phyloP scores from a whole-genome alignment of 2,113 vertebrate species.

The Machaerirhynchus nigripectus region DNA sequence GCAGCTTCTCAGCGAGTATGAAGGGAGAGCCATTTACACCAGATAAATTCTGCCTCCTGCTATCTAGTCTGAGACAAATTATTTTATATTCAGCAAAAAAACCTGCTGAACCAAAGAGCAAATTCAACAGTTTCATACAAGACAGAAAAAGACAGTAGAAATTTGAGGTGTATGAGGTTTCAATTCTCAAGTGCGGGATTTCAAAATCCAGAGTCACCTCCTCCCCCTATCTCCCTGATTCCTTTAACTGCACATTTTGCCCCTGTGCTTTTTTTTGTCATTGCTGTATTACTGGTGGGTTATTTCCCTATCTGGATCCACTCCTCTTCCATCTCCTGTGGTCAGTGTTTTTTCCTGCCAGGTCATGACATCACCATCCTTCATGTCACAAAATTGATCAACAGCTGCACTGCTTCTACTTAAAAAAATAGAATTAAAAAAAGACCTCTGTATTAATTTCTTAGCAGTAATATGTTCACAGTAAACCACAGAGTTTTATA shows the following conservation, averaged over 20 bases:
- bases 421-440: not conserved
- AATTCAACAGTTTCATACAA: not conserved
- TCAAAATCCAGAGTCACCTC: not conserved
- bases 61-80: not conserved
- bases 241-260: not conserved
- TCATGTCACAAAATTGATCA: conserved; percentile 1
- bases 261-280: not conserved
- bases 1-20: not conserved
- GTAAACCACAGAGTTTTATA: not conserved
- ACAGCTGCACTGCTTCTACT: not conserved
- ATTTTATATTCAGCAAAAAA: not conserved
- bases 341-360: conserved; percentile 3
- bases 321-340: not conserved
- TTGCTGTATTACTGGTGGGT: not conserved
- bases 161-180: not conserved
- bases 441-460: not conserved
- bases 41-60: not conserved
- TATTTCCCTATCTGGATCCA: not conserved
- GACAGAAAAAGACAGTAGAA: not conserved
- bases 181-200: not conserved
- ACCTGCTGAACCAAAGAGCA: not conserved
- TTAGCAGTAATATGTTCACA: not conserved
- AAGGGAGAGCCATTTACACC: not conserved
- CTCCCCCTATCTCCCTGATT: not conserved
- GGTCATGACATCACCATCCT: not conserved